Percentiles rank a stretch among this genome's conserved stretches.
Conservation (phyloP, 2,113 vertebrate species). For the Lophotis ruficrista region DNA sequence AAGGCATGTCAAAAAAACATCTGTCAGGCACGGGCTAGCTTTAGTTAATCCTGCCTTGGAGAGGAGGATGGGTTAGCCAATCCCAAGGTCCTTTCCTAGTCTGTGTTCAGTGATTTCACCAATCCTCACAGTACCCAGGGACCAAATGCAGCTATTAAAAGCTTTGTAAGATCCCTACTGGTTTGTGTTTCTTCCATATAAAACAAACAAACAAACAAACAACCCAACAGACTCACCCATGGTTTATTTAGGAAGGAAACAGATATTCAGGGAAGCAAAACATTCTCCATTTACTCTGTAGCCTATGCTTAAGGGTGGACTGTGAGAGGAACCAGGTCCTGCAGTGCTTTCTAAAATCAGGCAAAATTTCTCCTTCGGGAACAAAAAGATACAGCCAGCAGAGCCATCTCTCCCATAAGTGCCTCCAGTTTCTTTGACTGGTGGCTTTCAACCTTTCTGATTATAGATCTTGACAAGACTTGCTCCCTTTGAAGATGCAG, state of each 20-base stretch:
- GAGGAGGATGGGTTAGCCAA: background rate
- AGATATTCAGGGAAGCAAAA: slow-evolving; percentile 38
- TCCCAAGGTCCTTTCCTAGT: background rate
- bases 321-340: background rate
- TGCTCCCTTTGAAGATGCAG: background rate
- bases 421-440: background rate
- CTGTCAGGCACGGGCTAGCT: background rate
- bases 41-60: slow-evolving; percentile 11
- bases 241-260: slow-evolving; percentile 35
- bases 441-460: background rate
- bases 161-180: background rate
- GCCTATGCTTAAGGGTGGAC: background rate
- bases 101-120: background rate
- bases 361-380: background rate
- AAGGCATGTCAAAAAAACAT: background rate
- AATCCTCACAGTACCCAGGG: background rate
- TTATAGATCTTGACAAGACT: background rate
- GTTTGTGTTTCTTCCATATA: background rate
- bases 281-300: background rate
- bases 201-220: background rate
- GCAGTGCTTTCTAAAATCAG: background rate
- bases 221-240: background rate
- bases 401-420: background rate
- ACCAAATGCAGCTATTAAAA: background rate
- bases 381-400: background rate